A percentile compares a stretch with the other conserved stretches of the same genome.
Evolutionary conservation across 2,888 invertebrate species (phyloP).

Genomic region (Cryptus viduatorius): DNA sequence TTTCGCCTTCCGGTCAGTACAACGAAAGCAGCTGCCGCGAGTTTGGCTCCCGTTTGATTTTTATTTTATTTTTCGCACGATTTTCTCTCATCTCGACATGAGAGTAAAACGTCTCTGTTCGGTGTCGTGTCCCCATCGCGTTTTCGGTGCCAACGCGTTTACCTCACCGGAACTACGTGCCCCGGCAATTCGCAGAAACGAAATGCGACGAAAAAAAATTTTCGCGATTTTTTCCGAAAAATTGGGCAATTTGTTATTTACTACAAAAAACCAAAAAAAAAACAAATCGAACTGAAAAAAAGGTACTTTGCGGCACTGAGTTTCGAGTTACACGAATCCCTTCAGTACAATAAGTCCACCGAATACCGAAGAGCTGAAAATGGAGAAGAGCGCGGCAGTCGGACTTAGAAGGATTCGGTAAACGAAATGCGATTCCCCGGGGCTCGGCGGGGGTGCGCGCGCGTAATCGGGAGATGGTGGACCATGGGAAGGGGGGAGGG

Average conservation of each 20-base stretch:
- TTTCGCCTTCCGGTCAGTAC: slow-evolving; percentile 64
- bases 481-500: neutral
- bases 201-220: too few species aligned
- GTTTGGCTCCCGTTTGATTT: slow-evolving; percentile 38
- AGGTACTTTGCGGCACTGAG: neutral
- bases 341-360: neutral
- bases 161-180: slow-evolving; percentile 32
- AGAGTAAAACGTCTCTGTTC: too few species aligned
- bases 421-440: slow-evolving; percentile 59
- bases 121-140: too few species aligned
- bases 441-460: slow-evolving; percentile 35
- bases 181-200: neutral
- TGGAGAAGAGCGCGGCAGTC: slow-evolving; percentile 21
- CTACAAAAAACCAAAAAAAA: slow-evolving; percentile 7
- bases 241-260: neutral
- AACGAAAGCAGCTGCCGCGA: slow-evolving; percentile 39
- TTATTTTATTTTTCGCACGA: slow-evolving; percentile 43
- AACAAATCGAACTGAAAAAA: neutral
- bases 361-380: slow-evolving; percentile 16
- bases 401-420: slow-evolving; percentile 40
- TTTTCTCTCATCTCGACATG: slow-evolving; percentile 3
- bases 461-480: slow-evolving; percentile 53
- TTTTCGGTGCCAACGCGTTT: slow-evolving; percentile 1
- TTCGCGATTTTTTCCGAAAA: too few species aligned
- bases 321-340: slow-evolving; percentile 28